phyloP scores from a whole-genome alignment of 2,888 invertebrate species.

The Tetrapedia diversipes region DNA sequence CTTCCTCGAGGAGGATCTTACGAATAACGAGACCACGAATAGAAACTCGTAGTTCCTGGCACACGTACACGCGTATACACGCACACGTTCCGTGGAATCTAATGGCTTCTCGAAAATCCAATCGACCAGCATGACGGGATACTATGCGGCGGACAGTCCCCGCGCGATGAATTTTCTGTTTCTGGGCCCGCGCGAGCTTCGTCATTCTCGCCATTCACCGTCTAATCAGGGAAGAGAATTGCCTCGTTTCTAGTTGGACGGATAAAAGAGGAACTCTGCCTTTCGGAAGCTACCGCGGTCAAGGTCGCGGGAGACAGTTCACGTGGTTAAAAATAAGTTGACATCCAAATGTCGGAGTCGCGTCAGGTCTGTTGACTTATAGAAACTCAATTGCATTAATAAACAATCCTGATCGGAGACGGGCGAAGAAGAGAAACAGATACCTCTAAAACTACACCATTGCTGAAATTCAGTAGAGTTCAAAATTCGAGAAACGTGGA shows the following conservation, averaged over 20 bases:
- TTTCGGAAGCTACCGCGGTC: slow-evolving; percentile 7
- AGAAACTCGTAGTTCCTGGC: slow-evolving; percentile 3
- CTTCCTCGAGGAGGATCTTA: background rate
- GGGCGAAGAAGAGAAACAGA: background rate
- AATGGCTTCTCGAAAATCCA: background rate
- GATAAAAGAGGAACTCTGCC: background rate
- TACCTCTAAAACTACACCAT: no score
- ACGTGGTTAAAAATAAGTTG: background rate
- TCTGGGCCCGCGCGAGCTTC: background rate
- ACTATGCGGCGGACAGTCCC: no score
- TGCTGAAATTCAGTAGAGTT: background rate
- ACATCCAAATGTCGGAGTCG: background rate
- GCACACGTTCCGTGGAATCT: background rate
- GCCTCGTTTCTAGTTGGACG: background rate
- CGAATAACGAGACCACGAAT: slow-evolving; percentile 16
- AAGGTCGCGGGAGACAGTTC: background rate
- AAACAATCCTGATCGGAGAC: background rate
- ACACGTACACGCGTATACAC: background rate
- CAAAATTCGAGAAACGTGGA: background rate
- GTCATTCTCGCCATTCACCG: slow-evolving; percentile 16
- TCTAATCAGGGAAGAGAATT: slow-evolving; percentile 10
- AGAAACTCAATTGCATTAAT: slow-evolving; percentile 6
- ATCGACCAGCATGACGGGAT: slow-evolving; percentile 12
- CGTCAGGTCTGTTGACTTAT: background rate
- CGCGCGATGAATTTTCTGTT: slow-evolving; percentile 13